These are phyloP conservation scores for Helicoverpa armigera DNA, from an alignment of 1,140 invertebrate species.

Conservation along the genomic window DNA sequence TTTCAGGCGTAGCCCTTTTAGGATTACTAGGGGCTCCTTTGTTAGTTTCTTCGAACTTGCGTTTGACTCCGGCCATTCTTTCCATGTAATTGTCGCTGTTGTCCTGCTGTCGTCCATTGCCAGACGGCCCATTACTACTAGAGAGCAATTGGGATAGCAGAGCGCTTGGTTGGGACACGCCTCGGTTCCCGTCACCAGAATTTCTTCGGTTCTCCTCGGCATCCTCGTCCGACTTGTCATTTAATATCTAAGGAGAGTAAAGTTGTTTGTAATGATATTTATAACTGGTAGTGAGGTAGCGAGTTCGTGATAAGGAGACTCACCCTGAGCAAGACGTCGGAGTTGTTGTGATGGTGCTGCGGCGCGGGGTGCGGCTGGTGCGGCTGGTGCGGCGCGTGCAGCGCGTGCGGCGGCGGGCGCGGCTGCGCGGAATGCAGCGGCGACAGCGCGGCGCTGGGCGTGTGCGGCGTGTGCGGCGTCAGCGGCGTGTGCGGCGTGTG, in stretches of 20 bases:
- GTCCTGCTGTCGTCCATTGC: constrained; percentile 72
- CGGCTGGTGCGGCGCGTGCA: constrained; percentile 56
- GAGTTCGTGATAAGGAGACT: constrained; percentile 4
- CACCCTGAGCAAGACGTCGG: constrained; percentile 73
- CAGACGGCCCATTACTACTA: constrained; percentile 85
- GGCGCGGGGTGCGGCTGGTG: constrained; percentile 60
- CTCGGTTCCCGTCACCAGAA: constrained; percentile 76
- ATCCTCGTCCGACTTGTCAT: constrained; percentile 94
- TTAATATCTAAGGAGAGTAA: constrained; percentile 90
- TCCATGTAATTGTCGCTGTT: constrained; percentile 86
- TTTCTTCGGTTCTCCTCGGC: constrained; percentile 87
- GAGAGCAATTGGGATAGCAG: constrained; percentile 93
- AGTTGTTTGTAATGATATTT: neutral
- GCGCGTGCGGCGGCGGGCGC: constrained; percentile 71
- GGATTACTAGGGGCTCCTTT: constrained; percentile 84
- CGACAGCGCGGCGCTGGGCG: constrained; percentile 85
- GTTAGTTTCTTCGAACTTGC: constrained; percentile 87
- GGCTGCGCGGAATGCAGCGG: constrained; percentile 77
- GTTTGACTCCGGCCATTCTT: constrained; percentile 85
- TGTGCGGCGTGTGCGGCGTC: constrained; percentile 84
- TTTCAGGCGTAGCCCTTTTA: constrained; percentile 88
- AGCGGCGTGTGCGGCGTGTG: constrained; percentile 77
- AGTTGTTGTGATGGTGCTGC: constrained; percentile 70
- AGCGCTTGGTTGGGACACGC: constrained; percentile 90
- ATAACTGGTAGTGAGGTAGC: neutral